These are phyloP conservation scores for Linnaemya vulpina DNA, from an alignment of 2,888 invertebrate species.

Conservation along the genomic window DNA sequence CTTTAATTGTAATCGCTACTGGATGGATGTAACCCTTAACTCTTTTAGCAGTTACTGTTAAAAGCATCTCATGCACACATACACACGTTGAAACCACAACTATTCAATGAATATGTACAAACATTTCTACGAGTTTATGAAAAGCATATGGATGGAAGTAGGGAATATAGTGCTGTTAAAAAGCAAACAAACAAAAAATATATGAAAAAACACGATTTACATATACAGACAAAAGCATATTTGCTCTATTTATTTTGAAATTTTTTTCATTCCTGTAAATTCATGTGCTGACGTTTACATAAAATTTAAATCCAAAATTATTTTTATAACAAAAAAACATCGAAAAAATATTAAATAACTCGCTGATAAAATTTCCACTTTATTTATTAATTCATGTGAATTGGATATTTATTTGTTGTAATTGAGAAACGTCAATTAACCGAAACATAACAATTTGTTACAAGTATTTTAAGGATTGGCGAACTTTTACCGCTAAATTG, in stretches of 20 bases:
- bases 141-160: constrained; percentile 35
- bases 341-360: constrained; percentile 33
- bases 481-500: too few relatives aligned
- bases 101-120: constrained; percentile 14
- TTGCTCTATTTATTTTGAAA: neutral
- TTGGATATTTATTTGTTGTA: neutral
- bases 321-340: constrained; percentile 1
- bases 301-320: constrained; percentile 60
- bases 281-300: constrained; percentile 58
- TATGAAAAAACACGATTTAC: neutral
- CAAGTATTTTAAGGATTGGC: neutral
- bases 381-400: constrained; percentile 13
- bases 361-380: neutral
- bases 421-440: neutral
- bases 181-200: neutral
- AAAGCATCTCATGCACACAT: neutral
- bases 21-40: too few relatives aligned
- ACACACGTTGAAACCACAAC: neutral
- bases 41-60: neutral
- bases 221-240: neutral
- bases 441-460: neutral
- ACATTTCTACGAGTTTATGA: constrained; percentile 12
- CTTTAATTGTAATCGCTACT: neutral
- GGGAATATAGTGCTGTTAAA: constrained; percentile 22
- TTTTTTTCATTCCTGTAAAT: constrained; percentile 23